Conservation (phyloP, 2,888 invertebrate genomes). For the Drosophila mettleri region DNA sequence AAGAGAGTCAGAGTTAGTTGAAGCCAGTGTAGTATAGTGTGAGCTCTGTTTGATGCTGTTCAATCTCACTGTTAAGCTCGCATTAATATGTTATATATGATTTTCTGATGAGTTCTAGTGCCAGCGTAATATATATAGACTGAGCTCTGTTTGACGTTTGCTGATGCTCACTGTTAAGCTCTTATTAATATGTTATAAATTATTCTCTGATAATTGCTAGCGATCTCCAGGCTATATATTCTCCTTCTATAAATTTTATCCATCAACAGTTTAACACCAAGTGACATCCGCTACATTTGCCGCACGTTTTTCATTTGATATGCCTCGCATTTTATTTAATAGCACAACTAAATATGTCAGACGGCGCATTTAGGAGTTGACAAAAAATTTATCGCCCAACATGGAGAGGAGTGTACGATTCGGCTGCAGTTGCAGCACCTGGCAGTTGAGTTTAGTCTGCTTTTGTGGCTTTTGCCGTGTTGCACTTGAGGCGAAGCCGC, state of each 20-base stretch:
- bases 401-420: slow-evolving; percentile 30
- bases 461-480: slow-evolving; percentile 45
- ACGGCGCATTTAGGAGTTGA: slow-evolving; percentile 41
- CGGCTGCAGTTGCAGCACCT: slow-evolving; percentile 22
- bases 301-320: slow-evolving; percentile 2
- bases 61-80: too few relatives aligned
- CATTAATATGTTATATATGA: too few relatives aligned
- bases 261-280: background rate
- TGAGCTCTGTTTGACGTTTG: too few relatives aligned
- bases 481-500: slow-evolving; percentile 13
- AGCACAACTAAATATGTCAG: slow-evolving; percentile 49
- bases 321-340: slow-evolving; percentile 35
- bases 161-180: too few relatives aligned
- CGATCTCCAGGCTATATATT: background rate
- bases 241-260: background rate
- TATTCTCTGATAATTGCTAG: too few relatives aligned
- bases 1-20: too few relatives aligned
- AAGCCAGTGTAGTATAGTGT: too few relatives aligned
- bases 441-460: slow-evolving; percentile 28
- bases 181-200: too few relatives aligned
- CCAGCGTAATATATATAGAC: too few relatives aligned
- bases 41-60: background rate
- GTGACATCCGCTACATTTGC: background rate
- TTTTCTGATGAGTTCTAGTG: too few relatives aligned
- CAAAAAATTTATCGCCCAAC: slow-evolving; percentile 49